Conservation (phyloP, 2,797 vertebrate species). For the Neosilurus mollespiculum region DNA sequence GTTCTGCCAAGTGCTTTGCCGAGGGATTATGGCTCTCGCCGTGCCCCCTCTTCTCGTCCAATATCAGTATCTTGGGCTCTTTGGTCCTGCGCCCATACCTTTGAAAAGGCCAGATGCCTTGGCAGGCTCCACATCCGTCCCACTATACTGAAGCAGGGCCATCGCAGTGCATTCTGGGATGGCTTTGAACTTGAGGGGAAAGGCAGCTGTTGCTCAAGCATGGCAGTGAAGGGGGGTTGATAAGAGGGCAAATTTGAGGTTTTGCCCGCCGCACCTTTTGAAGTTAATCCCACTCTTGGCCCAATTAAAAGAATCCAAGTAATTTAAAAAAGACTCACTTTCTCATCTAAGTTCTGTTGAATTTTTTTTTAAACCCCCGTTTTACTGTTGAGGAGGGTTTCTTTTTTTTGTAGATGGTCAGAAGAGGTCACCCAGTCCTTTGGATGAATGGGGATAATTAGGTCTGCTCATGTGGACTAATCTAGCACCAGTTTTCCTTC, state of each 20-base stretch:
- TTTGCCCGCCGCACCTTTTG: constrained; percentile 50
- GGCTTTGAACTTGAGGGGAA: constrained; percentile 63
- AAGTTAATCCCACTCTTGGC: constrained; percentile 63
- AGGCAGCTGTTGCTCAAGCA: constrained; percentile 56
- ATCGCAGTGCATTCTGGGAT: constrained; percentile 59
- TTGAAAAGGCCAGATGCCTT: constrained; percentile 60
- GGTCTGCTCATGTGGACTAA: constrained; percentile 57
- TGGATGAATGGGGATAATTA: constrained; percentile 65
- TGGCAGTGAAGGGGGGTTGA: constrained; percentile 45
- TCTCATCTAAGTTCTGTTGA: constrained; percentile 56
- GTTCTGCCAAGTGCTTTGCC: constrained; percentile 53
- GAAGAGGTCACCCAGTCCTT: constrained; percentile 61
- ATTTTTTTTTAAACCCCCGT: constrained; percentile 52
- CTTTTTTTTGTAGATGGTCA: constrained; percentile 44
- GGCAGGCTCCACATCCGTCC: constrained; percentile 40
- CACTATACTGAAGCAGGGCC: constrained; percentile 54
- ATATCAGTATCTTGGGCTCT: constrained; percentile 61
- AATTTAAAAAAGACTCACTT: constrained; percentile 59
- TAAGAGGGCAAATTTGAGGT: constrained; percentile 41
- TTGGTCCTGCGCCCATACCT: constrained; percentile 65
- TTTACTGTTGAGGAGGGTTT: not conserved
- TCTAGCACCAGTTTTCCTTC: constrained; percentile 30
- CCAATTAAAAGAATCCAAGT: constrained; percentile 63
- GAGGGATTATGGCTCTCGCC: constrained; percentile 67
- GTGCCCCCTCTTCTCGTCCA: constrained; percentile 54